phyloP scores from a whole-genome alignment of 2,113 vertebrate genomes.

The Struthidea cinerea region DNA sequence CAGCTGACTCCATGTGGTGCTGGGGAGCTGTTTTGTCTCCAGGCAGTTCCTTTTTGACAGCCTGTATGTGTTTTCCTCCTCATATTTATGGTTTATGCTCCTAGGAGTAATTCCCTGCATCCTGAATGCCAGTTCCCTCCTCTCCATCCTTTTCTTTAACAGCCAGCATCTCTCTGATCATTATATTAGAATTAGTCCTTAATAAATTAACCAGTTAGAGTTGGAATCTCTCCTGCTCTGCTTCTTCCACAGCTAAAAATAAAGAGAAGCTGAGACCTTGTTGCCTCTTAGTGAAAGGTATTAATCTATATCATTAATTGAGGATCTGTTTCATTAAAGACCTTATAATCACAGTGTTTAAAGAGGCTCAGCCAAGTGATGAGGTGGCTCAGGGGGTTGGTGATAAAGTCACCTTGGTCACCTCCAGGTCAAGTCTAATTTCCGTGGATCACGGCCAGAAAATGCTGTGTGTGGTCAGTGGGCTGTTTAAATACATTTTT shows the following conservation, averaged over 20 bases:
- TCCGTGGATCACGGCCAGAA: neutral
- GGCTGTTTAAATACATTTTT: neutral
- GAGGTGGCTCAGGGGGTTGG: neutral
- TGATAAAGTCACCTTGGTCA: neutral
- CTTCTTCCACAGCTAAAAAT: neutral
- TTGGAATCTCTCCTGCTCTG: neutral
- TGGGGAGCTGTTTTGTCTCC: neutral
- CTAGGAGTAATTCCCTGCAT: neutral
- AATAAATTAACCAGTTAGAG: neutral
- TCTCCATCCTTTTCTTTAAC: neutral
- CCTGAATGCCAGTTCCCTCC: neutral
- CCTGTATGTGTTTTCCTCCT: neutral
- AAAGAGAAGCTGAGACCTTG: neutral
- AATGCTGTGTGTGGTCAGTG: neutral
- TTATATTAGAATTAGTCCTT: neutral
- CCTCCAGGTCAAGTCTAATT: neutral
- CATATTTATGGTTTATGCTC: neutral
- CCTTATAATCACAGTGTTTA: neutral
- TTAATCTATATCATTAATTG: neutral
- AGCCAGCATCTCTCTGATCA: neutral
- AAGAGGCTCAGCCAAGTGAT: neutral
- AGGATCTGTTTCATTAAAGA: neutral
- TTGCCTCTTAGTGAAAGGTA: neutral
- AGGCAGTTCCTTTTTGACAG: conserved; percentile 14
- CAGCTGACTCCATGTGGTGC: neutral